Evolutionary conservation across 1,140 invertebrate genomes (phyloP).

Genomic region (Drosophila micromelanica): DNA sequence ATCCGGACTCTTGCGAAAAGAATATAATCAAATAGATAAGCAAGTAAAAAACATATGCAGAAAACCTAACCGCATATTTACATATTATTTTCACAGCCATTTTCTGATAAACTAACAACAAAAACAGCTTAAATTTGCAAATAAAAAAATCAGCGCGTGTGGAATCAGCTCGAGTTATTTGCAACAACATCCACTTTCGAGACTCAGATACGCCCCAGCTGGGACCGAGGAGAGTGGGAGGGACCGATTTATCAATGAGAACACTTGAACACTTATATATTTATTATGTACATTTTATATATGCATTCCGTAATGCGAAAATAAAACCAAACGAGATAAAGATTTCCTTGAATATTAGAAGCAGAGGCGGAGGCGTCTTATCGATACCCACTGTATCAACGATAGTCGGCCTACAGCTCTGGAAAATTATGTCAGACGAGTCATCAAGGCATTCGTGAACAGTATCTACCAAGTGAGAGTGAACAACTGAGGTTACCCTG

Average conservation of each 20-base stretch:
- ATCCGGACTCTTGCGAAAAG: no score
- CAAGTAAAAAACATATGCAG: not conserved
- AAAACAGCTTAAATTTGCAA: not conserved
- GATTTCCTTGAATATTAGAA: slow-evolving; percentile 4
- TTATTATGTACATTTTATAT: not conserved
- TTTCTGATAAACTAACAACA: not conserved
- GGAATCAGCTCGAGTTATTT: not conserved
- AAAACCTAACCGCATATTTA: slow-evolving; percentile 12
- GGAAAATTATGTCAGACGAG: slow-evolving; percentile 3
- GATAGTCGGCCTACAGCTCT: not conserved
- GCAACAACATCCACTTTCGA: not conserved
- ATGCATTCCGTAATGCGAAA: slow-evolving; percentile 8
- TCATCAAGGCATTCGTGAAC: not conserved
- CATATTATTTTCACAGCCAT: not conserved
- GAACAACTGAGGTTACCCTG: not conserved
- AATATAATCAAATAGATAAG: not conserved
- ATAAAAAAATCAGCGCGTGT: not conserved
- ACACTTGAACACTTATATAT: not conserved
- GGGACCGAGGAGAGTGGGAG: no score
- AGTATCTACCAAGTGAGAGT: no score
- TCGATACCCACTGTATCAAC: slow-evolving; percentile 10
- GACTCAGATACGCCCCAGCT: not conserved
- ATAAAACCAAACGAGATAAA: slow-evolving; percentile 1
- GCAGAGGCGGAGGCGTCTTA: slow-evolving; percentile 1
- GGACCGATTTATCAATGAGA: not conserved